Evolutionary conservation across 2,888 invertebrate genomes (phyloP), one percentile per base, ranked within the genome.

Genomic region (Noctuana brunneofusca): DNA sequence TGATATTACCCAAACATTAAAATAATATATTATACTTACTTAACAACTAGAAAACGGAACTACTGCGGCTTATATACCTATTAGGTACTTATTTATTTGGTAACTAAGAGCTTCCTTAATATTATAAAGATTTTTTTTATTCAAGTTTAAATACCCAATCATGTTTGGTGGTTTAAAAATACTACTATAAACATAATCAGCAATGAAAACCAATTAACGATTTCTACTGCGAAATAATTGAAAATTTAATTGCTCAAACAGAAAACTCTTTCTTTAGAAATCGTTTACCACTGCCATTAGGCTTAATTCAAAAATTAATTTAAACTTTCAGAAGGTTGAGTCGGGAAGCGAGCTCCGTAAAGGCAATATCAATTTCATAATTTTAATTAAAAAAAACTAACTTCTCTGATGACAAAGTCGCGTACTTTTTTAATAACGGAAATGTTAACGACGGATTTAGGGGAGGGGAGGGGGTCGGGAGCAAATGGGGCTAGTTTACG

Each of bases 321-420:
- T 92, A 87, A 91, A 92, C 88, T 91, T 89, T 86, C 83, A 86
- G 87, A 87, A 91, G 89, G 87, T 86, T 87, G 81, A 80, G 79
- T 76, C 77, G 83, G 82, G 84, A 81, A 83, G 81, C 86, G 84
- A 81, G 79, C 82, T 78, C 79, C 86, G 85, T 84, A 85, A 90
- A 89, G 85, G 89, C 89, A 89, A 90, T 92, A 92, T 92, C 91
- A 91, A 92, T 90, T 90, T 91, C 89, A 91, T 91, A 89, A 91
- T 92, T 92, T 92, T 92, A 91, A 92, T 92, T 92, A 87, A 92
- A 92, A 78, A 92, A 90, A 91, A 89, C 88, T 89, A 86, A 89
- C 84, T 88, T 86, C 83, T 80, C 84, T 87, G 89, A 89, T 90
- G 91, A 89, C 89, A 89, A 89, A 89, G 88, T 86, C 86, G 77